A percentile compares a stretch with the other conserved stretches of the same genome.
Evolutionary conservation across 2,113 vertebrate species (phyloP).

Genomic region (Egretta garzetta): DNA sequence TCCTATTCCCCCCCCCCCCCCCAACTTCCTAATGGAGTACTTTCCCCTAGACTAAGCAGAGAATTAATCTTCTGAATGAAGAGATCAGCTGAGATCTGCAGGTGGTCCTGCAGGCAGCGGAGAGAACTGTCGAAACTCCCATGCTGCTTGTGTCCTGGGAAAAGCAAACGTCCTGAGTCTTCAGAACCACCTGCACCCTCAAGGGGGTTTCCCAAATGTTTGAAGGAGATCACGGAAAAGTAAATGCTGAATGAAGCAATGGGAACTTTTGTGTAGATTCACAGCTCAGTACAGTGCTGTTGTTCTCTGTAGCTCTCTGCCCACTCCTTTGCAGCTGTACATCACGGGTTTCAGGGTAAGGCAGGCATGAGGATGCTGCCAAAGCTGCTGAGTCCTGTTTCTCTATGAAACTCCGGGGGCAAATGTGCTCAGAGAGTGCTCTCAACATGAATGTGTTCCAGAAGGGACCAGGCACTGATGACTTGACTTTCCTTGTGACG

Average conservation of each 20-base stretch:
- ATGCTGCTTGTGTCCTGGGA: neutral
- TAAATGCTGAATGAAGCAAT: neutral
- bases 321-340: neutral
- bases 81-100: neutral
- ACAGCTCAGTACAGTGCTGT: fast-evolving
- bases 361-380: neutral
- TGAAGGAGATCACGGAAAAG: neutral
- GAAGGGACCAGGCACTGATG: neutral
- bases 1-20: neutral
- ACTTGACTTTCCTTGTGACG: neutral
- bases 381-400: neutral
- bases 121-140: neutral
- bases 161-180: neutral
- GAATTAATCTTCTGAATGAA: fast-evolving
- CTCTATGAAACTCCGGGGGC: neutral
- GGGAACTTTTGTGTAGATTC: neutral
- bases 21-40: neutral
- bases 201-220: neutral
- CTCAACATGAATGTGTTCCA: neutral
- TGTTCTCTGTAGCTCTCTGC: neutral
- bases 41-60: neutral
- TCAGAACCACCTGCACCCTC: neutral
- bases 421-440: neutral
- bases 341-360: neutral
- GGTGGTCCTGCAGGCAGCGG: neutral